Conservation (phyloP, 2,113 vertebrate species). For the Amphiprion percula region DNA sequence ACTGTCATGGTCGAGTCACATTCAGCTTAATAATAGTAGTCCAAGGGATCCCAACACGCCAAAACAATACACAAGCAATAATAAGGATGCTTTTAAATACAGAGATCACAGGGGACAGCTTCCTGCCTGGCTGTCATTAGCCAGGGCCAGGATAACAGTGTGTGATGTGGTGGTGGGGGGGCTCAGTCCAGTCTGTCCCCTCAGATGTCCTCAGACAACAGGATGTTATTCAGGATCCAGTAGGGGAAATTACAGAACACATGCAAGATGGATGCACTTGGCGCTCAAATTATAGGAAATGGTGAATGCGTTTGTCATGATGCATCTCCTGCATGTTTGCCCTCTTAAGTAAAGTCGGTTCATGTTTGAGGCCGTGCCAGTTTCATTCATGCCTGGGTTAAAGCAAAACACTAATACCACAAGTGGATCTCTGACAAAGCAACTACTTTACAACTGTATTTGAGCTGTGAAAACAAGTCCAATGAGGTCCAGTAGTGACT, state of each 20-base stretch:
- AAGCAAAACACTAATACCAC: conserved; percentile 11
- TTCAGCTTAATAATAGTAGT: conserved; percentile 69
- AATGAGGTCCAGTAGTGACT: conserved; percentile 4
- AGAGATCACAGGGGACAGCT: conserved; percentile 71
- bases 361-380: not conserved
- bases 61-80: conserved; percentile 73
- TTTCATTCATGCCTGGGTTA: not conserved
- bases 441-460: not conserved
- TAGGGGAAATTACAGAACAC: conserved; percentile 66
- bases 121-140: conserved; percentile 80
- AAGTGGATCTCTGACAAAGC: conserved; percentile 29
- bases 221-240: conserved; percentile 79
- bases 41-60: conserved; percentile 48
- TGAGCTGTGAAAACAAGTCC: conserved; percentile 38
- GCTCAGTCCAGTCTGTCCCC: conserved; percentile 63
- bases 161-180: conserved; percentile 61
- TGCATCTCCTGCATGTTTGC: not conserved
- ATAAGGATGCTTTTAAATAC: conserved; percentile 71
- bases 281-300: conserved; percentile 72
- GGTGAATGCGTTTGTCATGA: conserved; percentile 42
- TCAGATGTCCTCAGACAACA: conserved; percentile 78
- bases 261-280: conserved; percentile 47
- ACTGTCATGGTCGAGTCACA: conserved; percentile 16
- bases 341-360: not conserved
- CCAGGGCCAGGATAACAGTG: conserved; percentile 61